Conservation (phyloP, 2,888 invertebrate genomes). For the Drosophila colorata region DNA sequence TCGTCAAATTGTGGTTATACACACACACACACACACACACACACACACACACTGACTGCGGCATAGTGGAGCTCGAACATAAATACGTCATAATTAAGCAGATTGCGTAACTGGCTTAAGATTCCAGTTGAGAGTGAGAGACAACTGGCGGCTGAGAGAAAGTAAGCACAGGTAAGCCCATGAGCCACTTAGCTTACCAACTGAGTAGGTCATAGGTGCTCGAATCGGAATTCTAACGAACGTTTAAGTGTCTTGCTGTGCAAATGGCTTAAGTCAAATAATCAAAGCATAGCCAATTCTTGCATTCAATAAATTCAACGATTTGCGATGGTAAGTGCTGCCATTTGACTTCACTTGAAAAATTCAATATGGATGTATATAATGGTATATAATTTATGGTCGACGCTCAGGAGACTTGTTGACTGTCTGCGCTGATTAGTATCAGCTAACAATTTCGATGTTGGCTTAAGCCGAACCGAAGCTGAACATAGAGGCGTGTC, state of each 20-base stretch:
- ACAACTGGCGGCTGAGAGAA: conserved; percentile 22
- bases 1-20: conserved; percentile 55
- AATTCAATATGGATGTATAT: conserved; percentile 5
- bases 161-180: conserved; percentile 25
- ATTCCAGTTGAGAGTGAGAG: conserved; percentile 44
- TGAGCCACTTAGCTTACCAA: conserved; percentile 4
- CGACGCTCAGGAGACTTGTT: conserved; percentile 20
- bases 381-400: conserved; percentile 40
- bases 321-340: neutral
- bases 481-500: conserved; percentile 51
- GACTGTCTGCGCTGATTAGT: conserved; percentile 38
- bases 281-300: conserved; percentile 14
- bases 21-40: conserved; percentile 19
- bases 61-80: conserved; percentile 16
- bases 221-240: conserved; percentile 34
- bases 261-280: conserved; percentile 11
- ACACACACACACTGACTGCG: conserved; percentile 15
- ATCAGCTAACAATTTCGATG: conserved; percentile 29
- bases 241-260: neutral
- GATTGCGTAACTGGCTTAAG: conserved; percentile 65
- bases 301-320: conserved; percentile 9
- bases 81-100: conserved; percentile 36
- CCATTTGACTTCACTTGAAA: conserved; percentile 18
- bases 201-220: conserved; percentile 4
- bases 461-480: conserved; percentile 18